Evolutionary conservation across 2,888 invertebrate species (phyloP), one percentile per base, ranked within the genome.

Genomic region (Chydorus sphaericus): DNA sequence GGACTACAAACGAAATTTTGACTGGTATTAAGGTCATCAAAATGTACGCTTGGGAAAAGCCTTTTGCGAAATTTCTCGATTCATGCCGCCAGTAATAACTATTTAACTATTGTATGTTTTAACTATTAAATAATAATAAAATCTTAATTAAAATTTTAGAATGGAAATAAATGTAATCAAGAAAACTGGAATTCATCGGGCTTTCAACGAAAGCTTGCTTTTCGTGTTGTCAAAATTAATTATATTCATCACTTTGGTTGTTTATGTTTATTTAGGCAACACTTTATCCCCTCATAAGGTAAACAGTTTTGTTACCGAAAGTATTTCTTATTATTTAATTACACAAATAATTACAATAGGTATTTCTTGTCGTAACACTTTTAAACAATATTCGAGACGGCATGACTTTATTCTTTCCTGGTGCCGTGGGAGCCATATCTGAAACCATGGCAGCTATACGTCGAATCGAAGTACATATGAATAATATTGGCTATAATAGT

Each of bases 331-430:
- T 2, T 23, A 2, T 58, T 29, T 39, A 14, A 59, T 50, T 20
- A 55, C 11, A 14, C n/a, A n/a, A n/a, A n/a, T n/a, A n/a, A n/a
- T n/a, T 20, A 50, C 55, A 61, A 28, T 57, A 79, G 77, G 62
- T 89, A 16, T 92, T 91, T 70, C 85, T 91, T 58, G 78, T 91
- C 51, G 83, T 89, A n/a, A 84, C 90, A 8, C 85, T 91, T 68
- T 92, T 88, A 72, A 89, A 87, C 65, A 83, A 89, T 56, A 72
- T 93, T 57, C 76, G 67, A 58, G 62, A 70, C 55, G 33, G 39
- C 3, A 62, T 67, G 57, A 88, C 87, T 0, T 82, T 90, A 14
- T 87, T 86, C 70, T 85, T 93, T 63, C 92, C 94, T 0, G 82
- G 84, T 63, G 84, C 85, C 49, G 81, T 91, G 61, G 81, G 84